Conservation (phyloP, 37 sponge, comb jelly and placozoan genomes). For the Axinella damicornis region DNA sequence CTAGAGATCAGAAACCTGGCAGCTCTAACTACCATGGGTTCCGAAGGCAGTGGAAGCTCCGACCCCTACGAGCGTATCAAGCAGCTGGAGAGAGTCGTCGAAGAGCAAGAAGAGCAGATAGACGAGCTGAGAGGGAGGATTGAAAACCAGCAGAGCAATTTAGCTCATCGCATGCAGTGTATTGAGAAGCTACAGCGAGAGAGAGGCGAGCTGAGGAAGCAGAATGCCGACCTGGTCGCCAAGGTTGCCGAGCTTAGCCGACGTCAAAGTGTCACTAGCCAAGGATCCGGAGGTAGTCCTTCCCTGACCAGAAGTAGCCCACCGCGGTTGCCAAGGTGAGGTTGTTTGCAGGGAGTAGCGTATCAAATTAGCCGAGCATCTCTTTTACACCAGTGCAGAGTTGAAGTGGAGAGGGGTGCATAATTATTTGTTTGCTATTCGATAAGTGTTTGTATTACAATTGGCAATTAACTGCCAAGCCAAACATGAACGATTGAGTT, state of each 20-base stretch:
- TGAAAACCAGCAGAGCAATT: not conserved
- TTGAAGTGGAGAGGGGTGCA: too few species aligned
- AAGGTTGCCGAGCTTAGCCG: constrained; percentile 37
- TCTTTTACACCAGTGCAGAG: too few species aligned
- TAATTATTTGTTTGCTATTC: too few species aligned
- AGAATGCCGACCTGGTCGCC: constrained; percentile 23
- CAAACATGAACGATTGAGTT: too few species aligned
- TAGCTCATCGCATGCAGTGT: not conserved
- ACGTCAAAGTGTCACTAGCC: constrained; percentile 1
- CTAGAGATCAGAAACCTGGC: too few species aligned
- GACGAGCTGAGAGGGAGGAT: not conserved
- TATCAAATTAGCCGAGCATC: not conserved
- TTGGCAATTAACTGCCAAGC: too few species aligned
- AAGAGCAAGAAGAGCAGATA: constrained; percentile 9
- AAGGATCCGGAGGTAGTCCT: too few species aligned
- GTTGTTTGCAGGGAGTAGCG: not conserved
- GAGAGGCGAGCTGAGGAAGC: constrained; percentile 40
- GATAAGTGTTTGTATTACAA: too few species aligned
- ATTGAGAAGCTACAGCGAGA: constrained; percentile 14
- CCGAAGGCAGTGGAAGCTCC: too few species aligned
- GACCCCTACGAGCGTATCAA: not conserved
- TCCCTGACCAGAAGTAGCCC: not conserved
- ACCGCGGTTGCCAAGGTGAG: not conserved
- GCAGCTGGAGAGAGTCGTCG: constrained; percentile 12
- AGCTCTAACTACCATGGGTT: too few species aligned